Evolutionary conservation across 1,140 invertebrate species (phyloP).

Genomic region (Temnothorax nylanderi): DNA sequence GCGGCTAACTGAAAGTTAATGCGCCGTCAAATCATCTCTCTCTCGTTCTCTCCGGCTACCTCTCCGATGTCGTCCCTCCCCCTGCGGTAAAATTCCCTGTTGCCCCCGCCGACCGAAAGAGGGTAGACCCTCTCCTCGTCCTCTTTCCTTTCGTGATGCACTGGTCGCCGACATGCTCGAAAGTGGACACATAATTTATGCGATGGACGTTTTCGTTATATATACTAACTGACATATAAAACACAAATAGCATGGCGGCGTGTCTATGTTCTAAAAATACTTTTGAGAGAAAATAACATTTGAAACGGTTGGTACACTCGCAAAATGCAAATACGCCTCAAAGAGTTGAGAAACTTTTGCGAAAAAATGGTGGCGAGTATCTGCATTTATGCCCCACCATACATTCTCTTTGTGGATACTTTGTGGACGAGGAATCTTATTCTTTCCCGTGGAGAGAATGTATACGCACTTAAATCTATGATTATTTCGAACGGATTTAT

Average conservation of each 20-base stretch:
- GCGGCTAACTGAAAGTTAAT: constrained; percentile 81
- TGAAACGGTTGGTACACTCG: not conserved
- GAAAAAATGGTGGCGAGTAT: not conserved
- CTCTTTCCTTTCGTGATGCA: constrained; percentile 9
- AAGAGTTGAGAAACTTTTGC: not conserved
- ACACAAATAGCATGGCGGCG: constrained; percentile 61
- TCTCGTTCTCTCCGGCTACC: constrained; percentile 19
- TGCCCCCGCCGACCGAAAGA: not conserved
- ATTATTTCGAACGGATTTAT: constrained; percentile 44
- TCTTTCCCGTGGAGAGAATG: not conserved
- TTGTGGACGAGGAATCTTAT: not conserved
- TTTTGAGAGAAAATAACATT: not conserved
- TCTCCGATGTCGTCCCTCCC: not conserved
- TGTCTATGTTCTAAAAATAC: not conserved
- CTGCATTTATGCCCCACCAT: not conserved
- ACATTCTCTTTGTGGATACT: not conserved
- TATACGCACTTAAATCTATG: not conserved
- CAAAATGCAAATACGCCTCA: constrained; percentile 12
- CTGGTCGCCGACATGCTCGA: constrained; percentile 1
- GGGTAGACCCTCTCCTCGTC: constrained; percentile 1
- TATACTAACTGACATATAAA: constrained; percentile 64
- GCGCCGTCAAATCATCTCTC: constrained; percentile 73
- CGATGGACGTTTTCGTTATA: constrained; percentile 69
- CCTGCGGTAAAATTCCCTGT: constrained; percentile 24
- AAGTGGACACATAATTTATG: constrained; percentile 68